Base-by-base conservation (phyloP, 2,113 vertebrate species). In the Sarotherodon lohbergeri region DNA sequence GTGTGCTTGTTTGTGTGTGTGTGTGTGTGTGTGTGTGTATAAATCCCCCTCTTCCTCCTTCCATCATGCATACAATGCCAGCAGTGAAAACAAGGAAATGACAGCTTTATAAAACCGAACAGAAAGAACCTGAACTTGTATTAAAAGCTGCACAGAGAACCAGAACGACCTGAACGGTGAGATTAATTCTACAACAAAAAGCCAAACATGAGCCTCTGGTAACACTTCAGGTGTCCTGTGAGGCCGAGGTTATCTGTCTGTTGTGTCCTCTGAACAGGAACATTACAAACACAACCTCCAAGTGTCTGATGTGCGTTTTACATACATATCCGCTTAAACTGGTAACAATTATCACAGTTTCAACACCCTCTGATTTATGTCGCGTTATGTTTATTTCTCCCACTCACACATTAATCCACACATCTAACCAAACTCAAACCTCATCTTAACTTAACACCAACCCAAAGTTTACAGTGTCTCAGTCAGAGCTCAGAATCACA, bases 81-180 rank as follows among this genome's bases (percentile, higher is more conserved):
- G 10, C 14, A 36, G 9, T 19, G 59, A 11, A 63, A 36, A 36
- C 59, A 36, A 63, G 0, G 5, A 11, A 63, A 63, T 11, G 29
- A 34, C 16, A 3, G 16, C 16, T 63, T 34, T 10, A 63, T 34
- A 63, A 0, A 63, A 0, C 24, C 2, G 1, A 29, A 34, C 16
- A 63, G 9, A 16, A 61, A 61, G 59, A 34, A 6, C 59, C 59
- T 63, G 16, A 34, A 34, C 9, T 34, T 34, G 29, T 34, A 19
- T 32, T 61, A 61, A 63, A 34, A 34, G 16, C 29, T 63, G 29
- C 16, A 56, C 11, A 10, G 29, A 34, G 29, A 3, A 19, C 0
- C 8, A 17, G 5, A 34, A 61, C 16, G 34, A 10, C 29, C 59
- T 2, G 59, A 63, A 0, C 3, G 1, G 36, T 36, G 32, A 34